A percentile compares a stretch with the other conserved stretches of the same genome.
These are phyloP conservation scores for Amphimedon queenslandica DNA, from an alignment of 37 sponge, comb jelly and placozoan species.

Conservation along the genomic window DNA sequence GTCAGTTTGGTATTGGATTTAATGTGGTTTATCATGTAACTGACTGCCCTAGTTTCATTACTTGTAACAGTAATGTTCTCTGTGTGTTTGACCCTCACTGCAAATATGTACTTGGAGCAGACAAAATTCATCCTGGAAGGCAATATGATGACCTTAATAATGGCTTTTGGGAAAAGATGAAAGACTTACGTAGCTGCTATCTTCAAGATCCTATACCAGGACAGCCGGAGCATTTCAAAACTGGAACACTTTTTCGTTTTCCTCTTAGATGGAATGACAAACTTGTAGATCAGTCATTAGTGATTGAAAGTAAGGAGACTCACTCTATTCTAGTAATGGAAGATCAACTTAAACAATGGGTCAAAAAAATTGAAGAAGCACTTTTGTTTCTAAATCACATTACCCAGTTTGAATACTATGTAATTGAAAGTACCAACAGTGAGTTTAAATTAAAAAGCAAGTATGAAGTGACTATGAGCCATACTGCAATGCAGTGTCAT, in stretches of 20 bases:
- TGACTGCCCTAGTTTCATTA: conserved; percentile 77
- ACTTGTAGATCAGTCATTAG: too few species aligned
- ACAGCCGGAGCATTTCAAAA: not conserved
- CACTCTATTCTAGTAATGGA: too few species aligned
- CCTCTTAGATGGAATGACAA: too few species aligned
- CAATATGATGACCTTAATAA: conserved; percentile 35
- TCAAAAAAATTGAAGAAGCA: conserved; percentile 39
- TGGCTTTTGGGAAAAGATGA: conserved; percentile 38
- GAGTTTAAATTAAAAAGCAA: too few species aligned
- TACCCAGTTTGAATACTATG: conserved; percentile 30
- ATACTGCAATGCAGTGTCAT: too few species aligned
- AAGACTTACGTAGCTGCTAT: conserved; percentile 5
- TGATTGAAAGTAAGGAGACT: too few species aligned
- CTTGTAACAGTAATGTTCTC: conserved; percentile 46
- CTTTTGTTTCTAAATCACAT: conserved; percentile 55
- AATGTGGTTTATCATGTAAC: conserved; percentile 83
- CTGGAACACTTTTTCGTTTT: conserved; percentile 71
- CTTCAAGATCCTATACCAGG: not conserved
- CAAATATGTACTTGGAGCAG: conserved; percentile 36
- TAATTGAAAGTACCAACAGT: too few species aligned
- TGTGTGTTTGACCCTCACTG: conserved; percentile 79
- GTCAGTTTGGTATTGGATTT: too few species aligned
- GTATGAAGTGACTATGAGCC: too few species aligned
- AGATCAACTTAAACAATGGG: conserved; percentile 28
- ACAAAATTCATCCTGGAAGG: conserved; percentile 27